A percentile compares a stretch with the other conserved stretches of the same genome.
Conservation (phyloP, 2,113 vertebrate species). For the Cervus canadensis region DNA sequence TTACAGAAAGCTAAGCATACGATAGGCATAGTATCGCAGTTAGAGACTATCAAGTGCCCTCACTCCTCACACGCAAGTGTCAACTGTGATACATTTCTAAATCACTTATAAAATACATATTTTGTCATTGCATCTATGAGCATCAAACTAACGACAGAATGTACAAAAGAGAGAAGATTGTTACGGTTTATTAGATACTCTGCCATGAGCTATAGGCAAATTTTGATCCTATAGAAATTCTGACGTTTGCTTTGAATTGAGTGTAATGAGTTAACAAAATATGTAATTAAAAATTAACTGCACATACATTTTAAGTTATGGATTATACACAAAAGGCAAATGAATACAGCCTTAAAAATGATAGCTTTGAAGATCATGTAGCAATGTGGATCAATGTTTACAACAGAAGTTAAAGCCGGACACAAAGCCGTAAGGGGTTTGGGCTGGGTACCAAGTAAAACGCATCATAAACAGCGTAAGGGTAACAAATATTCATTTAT, state of each 20-base stretch:
- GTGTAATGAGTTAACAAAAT: not conserved
- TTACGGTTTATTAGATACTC: not conserved
- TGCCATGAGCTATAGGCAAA: not conserved
- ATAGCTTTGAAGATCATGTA: not conserved
- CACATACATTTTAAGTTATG: not conserved
- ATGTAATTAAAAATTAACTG: conserved; percentile 1
- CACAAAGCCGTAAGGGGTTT: not conserved
- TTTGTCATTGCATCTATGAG: not conserved
- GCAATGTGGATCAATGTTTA: not conserved
- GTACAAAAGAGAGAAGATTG: not conserved
- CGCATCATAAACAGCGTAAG: not conserved
- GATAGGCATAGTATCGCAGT: accelerated
- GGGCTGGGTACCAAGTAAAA: not conserved
- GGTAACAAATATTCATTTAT: not conserved
- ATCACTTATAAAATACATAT: not conserved
- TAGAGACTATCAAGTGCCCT: not conserved
- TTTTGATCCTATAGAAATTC: not conserved
- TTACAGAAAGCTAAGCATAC: not conserved
- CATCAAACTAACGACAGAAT: not conserved
- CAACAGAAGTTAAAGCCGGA: not conserved
- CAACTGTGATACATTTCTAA: not conserved
- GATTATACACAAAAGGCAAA: not conserved
- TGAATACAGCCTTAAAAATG: not conserved
- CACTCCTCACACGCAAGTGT: not conserved
- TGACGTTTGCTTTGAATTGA: not conserved